Base-by-base conservation (phyloP, 2,113 vertebrate genomes). In the Tenrec ecaudatus region DNA sequence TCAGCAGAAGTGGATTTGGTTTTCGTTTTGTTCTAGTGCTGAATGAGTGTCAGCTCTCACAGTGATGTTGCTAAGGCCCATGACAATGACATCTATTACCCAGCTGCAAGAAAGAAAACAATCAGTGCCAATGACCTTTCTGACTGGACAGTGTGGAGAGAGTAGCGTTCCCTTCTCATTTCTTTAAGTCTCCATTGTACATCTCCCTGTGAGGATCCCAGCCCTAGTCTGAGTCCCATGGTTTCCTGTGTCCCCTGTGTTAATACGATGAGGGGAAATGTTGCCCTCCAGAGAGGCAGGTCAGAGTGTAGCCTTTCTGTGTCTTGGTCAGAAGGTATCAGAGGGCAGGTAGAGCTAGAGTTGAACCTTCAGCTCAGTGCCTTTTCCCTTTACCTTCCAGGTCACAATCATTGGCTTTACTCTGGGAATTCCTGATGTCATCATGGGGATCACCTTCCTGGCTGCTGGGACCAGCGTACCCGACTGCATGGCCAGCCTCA, bases 391-490 rank as follows among this genome's bases (percentile, higher is more conserved):
- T 7, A 10, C 80, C 68, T 90, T 83, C 68, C 92, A 99, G 99
- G 99, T 99, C 38, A 99, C 99, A 1, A 98, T 99, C 92, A 99
- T 99, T n/a, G 99, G 99, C 69, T 99, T 99, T 96, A 99, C 99
- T 0, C 98, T 99, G 81, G 99, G 99, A 33, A 99, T 99, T 96
- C 99, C 99, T 8, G 99, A 99, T 2, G 99, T 99, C 96, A 99
- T 99, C 97, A 99, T 99, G 99, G 99, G 99, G 19, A 99, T 99
- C 97, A 99, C 99, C 9, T 99, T 99, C 97, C 96, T 99, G 98
- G 99, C 99, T 71, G 99, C 99, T 1, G 99, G 99, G 96, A 99
- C 99, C 97, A 99, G 99, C 0, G 99, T 99, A 95, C 99, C 99
- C 0, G 99, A 99, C 98, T 99, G 99, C 97, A 99, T 99, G 99